Evolutionary conservation across 2,113 vertebrate genomes (phyloP).

Genomic region (Ranitomeya imitator): DNA sequence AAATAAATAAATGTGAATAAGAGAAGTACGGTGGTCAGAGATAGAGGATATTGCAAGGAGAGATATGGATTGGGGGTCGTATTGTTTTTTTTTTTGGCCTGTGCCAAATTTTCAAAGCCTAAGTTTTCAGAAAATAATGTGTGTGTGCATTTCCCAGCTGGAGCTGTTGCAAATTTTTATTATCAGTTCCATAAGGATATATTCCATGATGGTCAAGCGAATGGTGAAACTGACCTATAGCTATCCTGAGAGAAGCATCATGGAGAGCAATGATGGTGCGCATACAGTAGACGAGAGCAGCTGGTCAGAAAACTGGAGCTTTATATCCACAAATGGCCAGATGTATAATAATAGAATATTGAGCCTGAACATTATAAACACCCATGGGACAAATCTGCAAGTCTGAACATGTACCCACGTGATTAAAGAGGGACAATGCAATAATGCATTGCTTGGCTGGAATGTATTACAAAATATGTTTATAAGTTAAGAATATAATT

Average conservation of each 20-base stretch:
- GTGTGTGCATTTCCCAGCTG: neutral
- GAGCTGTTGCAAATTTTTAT: too few species aligned
- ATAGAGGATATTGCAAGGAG: too few species aligned
- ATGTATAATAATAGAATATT: slow-evolving; percentile 2
- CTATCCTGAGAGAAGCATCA: neutral
- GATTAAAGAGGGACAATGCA: slow-evolving; percentile 20
- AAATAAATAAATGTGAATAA: too few species aligned
- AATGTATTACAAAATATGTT: slow-evolving; percentile 33
- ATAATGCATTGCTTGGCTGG: slow-evolving; percentile 3
- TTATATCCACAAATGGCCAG: neutral
- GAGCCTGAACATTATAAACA: slow-evolving; percentile 14
- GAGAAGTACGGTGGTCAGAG: too few species aligned
- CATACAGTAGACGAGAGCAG: neutral
- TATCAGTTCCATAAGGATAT: neutral
- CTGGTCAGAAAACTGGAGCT: neutral
- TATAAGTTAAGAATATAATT: neutral
- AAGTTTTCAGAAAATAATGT: too few species aligned
- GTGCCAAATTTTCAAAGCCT: too few species aligned
- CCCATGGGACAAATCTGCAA: slow-evolving; percentile 15
- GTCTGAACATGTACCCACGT: slow-evolving; percentile 18
- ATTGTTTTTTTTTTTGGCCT: too few species aligned
- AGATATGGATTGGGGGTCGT: too few species aligned
- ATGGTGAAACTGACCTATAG: neutral
- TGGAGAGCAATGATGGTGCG: neutral
- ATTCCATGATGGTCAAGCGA: neutral